Conservation (phyloP, 2,888 invertebrate species). For the Rotaria sp. region DNA sequence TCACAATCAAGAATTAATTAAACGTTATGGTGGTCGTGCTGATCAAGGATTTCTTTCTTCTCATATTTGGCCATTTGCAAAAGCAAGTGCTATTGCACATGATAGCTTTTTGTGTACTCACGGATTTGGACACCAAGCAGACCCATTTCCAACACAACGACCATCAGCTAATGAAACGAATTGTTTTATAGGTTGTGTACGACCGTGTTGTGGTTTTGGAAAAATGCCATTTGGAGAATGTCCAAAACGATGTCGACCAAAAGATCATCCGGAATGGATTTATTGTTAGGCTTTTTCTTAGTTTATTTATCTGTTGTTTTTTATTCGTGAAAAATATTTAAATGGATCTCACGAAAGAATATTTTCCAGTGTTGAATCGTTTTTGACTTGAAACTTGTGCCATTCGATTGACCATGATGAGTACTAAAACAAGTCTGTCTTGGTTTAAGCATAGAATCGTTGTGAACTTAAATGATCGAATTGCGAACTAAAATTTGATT, state of each 20-base stretch:
- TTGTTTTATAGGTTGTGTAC: neutral
- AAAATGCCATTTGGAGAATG: neutral
- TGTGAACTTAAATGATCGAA: no score
- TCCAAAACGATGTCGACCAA: neutral
- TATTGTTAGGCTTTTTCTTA: neutral
- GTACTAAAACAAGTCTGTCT: no score
- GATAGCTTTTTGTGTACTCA: neutral
- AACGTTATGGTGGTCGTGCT: neutral
- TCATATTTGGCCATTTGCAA: neutral
- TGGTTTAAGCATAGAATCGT: no score
- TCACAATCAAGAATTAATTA: neutral
- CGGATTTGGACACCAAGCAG: neutral
- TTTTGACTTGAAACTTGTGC: no score
- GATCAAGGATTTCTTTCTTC: neutral
- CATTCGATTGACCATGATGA: no score
- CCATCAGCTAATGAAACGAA: neutral
- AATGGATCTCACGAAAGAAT: no score
- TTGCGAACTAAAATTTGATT: no score
- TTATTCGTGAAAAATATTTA: no score
- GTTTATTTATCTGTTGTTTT: neutral
- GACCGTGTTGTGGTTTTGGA: neutral
- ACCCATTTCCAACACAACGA: neutral
- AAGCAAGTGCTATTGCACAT: neutral
- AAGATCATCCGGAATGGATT: constrained; percentile 1
- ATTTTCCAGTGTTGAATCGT: no score